Base-by-base conservation (phyloP, 2,888 invertebrate genomes). In the Drosophila testacea region DNA sequence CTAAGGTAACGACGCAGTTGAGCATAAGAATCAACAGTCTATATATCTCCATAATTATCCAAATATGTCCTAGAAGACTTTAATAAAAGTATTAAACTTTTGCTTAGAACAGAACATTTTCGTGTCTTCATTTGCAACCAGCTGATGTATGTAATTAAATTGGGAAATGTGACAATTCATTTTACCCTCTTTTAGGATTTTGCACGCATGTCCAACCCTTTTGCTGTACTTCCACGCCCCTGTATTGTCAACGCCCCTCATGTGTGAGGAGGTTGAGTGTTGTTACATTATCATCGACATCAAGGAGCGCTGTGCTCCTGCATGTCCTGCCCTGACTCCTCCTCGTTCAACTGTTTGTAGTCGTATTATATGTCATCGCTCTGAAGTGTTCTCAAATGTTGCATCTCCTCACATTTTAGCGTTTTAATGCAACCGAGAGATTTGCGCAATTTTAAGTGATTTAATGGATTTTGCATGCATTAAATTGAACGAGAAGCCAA, bases 381-480 rank as follows among this genome's bases (percentile, higher is more conserved):
- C 64, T 78, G 79, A 90, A 90, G 90, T 82, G 79, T 73, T 77
- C 88, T 85, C 82, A 69, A 78, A 77, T 81, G 77, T 62, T 36
- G 56, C 46, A 22, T 28, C 46, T 63, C 59, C 48, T 42, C 22
- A 30, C 28, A 13, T 73, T 78, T 68, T 61, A 76, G 50, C 64
- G 55, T 56, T 74, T 70, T 74, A 77, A 76, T 77, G 76, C 64
- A 78, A 36, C 63, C 42, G 39, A 28, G 32, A 44, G 69, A 56
- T 74, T 71, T 84, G 54, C 71, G 69, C 54, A 56, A 56, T 73
- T 75, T 76, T 61, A 71, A 89, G 89, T 80, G 90, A 77, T 86
- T 90, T 89, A 89, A 89, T 89, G 89, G 82, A 90, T 90, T 90
- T 88, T 80, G 73, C 85, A 85, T 87, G 81, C 76, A 81, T 76